phyloP scores from a whole-genome alignment of 2,113 vertebrate genomes.

The Sinosuthora webbiana region DNA sequence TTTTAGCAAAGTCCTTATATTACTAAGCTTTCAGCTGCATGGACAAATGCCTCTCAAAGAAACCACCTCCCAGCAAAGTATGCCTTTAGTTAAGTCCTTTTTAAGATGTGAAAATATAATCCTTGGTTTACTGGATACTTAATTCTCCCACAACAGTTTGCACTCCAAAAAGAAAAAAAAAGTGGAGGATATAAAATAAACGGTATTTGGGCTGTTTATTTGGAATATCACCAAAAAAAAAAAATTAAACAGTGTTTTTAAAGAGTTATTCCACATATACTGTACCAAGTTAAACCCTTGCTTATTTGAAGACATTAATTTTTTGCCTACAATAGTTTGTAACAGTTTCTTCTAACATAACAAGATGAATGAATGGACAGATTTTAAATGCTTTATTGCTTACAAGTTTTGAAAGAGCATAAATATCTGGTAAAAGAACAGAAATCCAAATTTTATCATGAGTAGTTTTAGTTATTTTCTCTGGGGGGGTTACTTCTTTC shows the following conservation, averaged over 20 bases:
- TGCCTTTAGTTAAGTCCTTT: background rate
- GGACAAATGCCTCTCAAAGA: background rate
- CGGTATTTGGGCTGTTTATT: background rate
- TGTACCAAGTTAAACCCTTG: background rate
- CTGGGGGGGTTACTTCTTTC: background rate
- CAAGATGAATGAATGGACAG: constrained; percentile 33
- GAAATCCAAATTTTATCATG: background rate
- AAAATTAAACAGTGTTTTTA: background rate
- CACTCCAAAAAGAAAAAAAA: background rate
- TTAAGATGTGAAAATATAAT: background rate
- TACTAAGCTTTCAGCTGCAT: background rate
- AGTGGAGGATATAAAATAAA: background rate
- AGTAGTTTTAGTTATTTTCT: background rate
- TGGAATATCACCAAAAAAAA: background rate
- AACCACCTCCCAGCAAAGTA: background rate
- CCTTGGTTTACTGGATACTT: background rate
- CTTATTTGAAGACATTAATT: background rate
- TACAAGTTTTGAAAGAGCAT: background rate
- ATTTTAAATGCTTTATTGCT: constrained; percentile 52
- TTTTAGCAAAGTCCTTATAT: background rate
- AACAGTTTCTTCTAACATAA: background rate
- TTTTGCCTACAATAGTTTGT: background rate
- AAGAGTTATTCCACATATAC: background rate
- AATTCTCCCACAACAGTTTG: background rate
- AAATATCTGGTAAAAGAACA: background rate